Percentiles rank a stretch among this genome's conserved stretches.
Conservation (phyloP, 2,113 vertebrate species). For the Lepus americanus region DNA sequence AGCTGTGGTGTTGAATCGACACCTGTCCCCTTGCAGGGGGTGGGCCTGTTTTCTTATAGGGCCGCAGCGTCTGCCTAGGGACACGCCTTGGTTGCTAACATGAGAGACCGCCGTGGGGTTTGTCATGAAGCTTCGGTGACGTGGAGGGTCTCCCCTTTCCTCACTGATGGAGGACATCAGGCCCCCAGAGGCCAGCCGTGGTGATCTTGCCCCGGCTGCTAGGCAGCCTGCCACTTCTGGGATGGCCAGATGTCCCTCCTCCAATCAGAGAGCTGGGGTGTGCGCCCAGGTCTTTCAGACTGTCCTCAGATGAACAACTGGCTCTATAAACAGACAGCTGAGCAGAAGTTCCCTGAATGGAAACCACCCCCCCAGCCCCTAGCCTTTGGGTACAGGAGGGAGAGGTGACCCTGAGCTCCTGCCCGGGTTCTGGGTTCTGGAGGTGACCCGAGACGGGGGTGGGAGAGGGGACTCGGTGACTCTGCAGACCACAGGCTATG, state of each 20-base stretch:
- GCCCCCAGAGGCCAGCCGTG: background rate
- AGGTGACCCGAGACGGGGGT: background rate
- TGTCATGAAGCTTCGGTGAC: background rate
- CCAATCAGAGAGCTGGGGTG: background rate
- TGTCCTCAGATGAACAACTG: background rate
- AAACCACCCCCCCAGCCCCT: background rate
- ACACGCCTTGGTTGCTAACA: background rate
- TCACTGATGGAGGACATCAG: background rate
- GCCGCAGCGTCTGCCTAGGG: background rate
- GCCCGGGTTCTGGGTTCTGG: background rate
- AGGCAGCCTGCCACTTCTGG: background rate
- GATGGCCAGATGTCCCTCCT: background rate
- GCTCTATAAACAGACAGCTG: conserved; percentile 2
- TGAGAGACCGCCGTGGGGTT: accelerated
- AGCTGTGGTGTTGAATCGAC: background rate
- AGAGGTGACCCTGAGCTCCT: background rate
- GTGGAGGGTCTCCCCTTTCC: no score
- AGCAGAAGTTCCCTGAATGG: background rate
- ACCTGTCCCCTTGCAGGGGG: background rate
- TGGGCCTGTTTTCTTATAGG: background rate
- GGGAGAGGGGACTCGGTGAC: background rate
- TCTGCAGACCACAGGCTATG: conserved; percentile 34
- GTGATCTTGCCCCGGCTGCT: background rate
- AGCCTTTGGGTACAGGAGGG: background rate
- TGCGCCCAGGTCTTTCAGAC: background rate